Evolutionary conservation across 2,888 invertebrate genomes (phyloP), one percentile per base, ranked within the genome.

Genomic region (Luperina nickerlii): DNA sequence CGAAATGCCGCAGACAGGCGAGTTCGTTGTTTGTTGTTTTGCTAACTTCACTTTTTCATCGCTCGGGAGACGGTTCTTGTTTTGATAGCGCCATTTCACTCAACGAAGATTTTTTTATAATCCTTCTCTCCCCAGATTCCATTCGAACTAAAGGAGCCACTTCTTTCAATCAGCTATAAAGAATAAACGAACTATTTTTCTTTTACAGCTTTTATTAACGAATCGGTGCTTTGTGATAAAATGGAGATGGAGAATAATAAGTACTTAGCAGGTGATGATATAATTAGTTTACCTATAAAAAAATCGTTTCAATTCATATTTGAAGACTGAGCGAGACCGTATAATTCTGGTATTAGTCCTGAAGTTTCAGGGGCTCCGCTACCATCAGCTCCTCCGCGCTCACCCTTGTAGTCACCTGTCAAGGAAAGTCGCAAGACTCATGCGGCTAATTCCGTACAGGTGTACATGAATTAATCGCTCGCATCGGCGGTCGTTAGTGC

Each of bases 21-120:
- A 90, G 91, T 86, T 82, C 87, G 91, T 91, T 94, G 92, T 94
- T 95, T 94, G 93, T 95, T 95, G 94, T 95, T 95, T 93, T 93
- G 92, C 91, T 92, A 94, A 94, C 92, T 95, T 94, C 92, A 92
- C 91, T 94, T 95, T 95, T 95, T 95, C 94, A 94, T 93, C 93
- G 93, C 91, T 92, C 90, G 90, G 91, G 90, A 92, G 83, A 91
- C 90, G 87, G 89, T 87, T 93, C 92, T 92, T 94, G 93, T 94
- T 93, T 93, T 94, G 92, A 93, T 94, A 91, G 92, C 91, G 91
- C 92, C 91, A 92, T 94, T 94, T 93, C 89, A 90, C 89, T 89
- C 87, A 87, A 88, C 87, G 76, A 82, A 79, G 83, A 83, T 87
- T 87, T 89, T 89, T 90, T 90, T 83, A 87, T 89, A 90, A 91